Conservation (phyloP, 2,113 vertebrate species). For the Callaeas wilsoni region DNA sequence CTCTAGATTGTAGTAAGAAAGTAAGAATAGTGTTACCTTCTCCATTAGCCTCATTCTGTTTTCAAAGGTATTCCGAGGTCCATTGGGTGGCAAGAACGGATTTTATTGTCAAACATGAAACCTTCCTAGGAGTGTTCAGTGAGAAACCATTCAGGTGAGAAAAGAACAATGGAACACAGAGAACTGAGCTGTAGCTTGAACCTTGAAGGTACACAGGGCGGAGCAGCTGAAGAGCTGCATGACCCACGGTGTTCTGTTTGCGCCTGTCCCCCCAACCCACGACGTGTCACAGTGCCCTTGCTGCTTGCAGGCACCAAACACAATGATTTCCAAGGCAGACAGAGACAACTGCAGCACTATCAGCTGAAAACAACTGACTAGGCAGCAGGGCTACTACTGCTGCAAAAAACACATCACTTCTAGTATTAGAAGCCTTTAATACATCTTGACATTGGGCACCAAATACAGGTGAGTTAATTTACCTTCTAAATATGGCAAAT, state of each 20-base stretch:
- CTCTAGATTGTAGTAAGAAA: background rate
- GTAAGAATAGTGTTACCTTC: background rate
- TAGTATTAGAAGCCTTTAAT: background rate
- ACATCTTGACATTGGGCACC: background rate
- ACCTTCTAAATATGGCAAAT: background rate
- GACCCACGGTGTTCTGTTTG: background rate
- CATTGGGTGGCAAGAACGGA: background rate
- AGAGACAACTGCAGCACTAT: background rate
- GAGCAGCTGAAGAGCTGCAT: background rate
- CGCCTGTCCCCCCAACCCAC: background rate
- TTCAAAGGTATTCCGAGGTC: background rate
- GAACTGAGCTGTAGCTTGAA: background rate
- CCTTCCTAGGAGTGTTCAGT: background rate
- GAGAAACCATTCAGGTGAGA: background rate
- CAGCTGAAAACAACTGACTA: background rate
- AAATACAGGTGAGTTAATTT: background rate
- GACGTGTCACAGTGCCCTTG: background rate
- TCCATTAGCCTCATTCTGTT: background rate
- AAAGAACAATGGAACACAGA: background rate
- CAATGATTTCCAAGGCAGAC: background rate
- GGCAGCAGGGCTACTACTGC: background rate
- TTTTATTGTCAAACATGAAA: background rate
- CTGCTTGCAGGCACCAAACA: background rate
- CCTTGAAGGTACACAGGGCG: rapidly evolving
- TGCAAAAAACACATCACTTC: background rate